Base-by-base conservation (phyloP, 2,113 vertebrate species). In the Lycaon pictus region DNA sequence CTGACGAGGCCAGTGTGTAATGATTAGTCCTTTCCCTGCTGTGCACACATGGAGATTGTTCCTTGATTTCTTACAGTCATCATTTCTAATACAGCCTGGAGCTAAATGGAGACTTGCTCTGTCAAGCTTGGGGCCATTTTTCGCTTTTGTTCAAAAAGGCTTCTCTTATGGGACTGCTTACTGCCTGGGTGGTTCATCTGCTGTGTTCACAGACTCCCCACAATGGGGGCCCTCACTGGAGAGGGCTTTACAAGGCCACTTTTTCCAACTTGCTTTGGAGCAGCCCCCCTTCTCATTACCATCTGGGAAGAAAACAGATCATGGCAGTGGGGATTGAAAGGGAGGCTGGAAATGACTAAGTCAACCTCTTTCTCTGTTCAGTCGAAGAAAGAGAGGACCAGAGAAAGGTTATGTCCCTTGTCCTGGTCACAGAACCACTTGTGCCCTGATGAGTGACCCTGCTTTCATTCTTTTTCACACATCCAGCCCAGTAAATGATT, bases 51-150 rank as follows among this genome's bases (percentile, higher is more conserved):
- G 53, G 35, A 76, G 79, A 60, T 16, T 32, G 35, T 93, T 58
- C 93, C 58, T 56, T 53, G 48, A 89, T 94, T 53, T 89, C 69
- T 86, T n/a, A 37, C 23, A 37, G 35, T 48, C 74, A 55, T 48
- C 85, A 16, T 86, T 97, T 71, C 87, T 92, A 16, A 69, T 16
- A 53, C 2, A 48, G 56, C 79, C 83, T 69, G 51, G 35, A 83
- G 71, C 91, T 81, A 22, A 69, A 9, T 0, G 19, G 65, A 86
- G 23, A 65, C 35, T 55, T 1, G 5, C 1, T 51, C 81, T 81
- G 19, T 71, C 63, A 77, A 85, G 60, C 55, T 56, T 67, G 83
- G 65, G 32, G 35, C 60, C 80, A 20, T 43, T 67, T 80, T 93
- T 81, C 2, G 4, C 35, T 55, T 90, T 55, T 60, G 25, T 79